Base-by-base conservation (phyloP, 1,140 invertebrate genomes). In the Magallana ariakensis region DNA sequence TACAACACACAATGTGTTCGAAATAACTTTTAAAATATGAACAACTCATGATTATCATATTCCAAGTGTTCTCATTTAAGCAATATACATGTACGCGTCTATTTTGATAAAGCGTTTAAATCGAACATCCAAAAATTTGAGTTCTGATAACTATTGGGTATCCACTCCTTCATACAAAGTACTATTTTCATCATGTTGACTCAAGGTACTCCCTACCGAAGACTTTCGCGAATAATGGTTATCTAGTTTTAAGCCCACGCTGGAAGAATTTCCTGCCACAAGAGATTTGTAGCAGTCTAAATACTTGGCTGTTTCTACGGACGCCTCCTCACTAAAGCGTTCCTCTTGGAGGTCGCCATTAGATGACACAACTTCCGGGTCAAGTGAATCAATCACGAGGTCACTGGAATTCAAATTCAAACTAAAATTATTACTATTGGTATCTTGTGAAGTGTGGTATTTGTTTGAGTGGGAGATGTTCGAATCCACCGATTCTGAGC, bases 231-330 rank as follows among this genome's bases (percentile, higher is more conserved):
- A 26, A 26, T 26, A 75, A 26, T 75, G 11, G 13, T 75, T 19
- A 8, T 75, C 66, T 26, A 11, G 8, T 75, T 26, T 75, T 26
- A 75, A 9, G 8, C 33, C 33, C 33, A 26, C 22, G 22, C 22
- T 75, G 66, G 66, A 75, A 33, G 66, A 26, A 75, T 75, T 75
- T 75, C 66, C 22, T 33, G 66, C 66, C 3, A 33, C 66, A 75
- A 75, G 66, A 19, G 66, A 33, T 75, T 75, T 75, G 33, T 75
- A 75, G 22, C 66, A 75, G 66, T 75, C 66, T 75, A 75, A 75
- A 46, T 75, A 75, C 66, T 75, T 75, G 10, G 66, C 22, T 1
- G 66, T 75, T 75, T 75, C 66, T 75, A 75, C 11, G 22, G 66
- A 75, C 5, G 33, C 66, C 22, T 33, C 22, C 9, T 75, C 66